These are phyloP conservation scores for Pseudoips prasinana DNA, from an alignment of 2,888 invertebrate genomes.

Conservation along the genomic window DNA sequence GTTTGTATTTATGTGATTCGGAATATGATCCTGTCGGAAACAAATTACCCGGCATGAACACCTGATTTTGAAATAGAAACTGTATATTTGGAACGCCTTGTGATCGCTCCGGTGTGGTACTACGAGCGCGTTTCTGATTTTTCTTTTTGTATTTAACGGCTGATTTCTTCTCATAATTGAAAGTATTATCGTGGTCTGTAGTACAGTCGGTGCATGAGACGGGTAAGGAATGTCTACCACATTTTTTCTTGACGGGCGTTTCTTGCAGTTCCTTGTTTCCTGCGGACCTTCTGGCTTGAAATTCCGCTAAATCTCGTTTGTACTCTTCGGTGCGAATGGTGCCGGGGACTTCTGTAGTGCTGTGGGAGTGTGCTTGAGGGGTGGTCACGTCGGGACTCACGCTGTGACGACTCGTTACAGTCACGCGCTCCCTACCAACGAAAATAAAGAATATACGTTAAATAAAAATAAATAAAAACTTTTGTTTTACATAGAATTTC, in stretches of 20 bases:
- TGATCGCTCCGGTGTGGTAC: conserved; percentile 49
- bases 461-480: no score
- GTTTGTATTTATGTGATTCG: conserved; percentile 50
- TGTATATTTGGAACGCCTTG: conserved; percentile 68
- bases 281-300: conserved; percentile 67
- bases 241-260: conserved; percentile 64
- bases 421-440: conserved; percentile 67
- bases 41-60: conserved; percentile 72
- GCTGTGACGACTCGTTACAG: conserved; percentile 60
- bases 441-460: conserved; percentile 6
- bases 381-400: conserved; percentile 41
- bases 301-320: conserved; percentile 73
- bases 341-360: conserved; percentile 44
- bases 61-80: conserved; percentile 76
- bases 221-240: conserved; percentile 66
- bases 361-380: conserved; percentile 35
- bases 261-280: conserved; percentile 50
- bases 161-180: conserved; percentile 73
- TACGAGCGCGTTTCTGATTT: conserved; percentile 48
- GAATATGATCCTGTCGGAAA: conserved; percentile 50
- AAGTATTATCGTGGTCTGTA: conserved; percentile 61
- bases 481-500: no score
- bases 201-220: conserved; percentile 68
- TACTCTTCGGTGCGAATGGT: conserved; percentile 76
- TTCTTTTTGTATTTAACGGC: conserved; percentile 66